A percentile compares a stretch with the other conserved stretches of the same genome.
Conservation (phyloP, 2,797 vertebrate species). For the Thaleichthys pacificus region DNA sequence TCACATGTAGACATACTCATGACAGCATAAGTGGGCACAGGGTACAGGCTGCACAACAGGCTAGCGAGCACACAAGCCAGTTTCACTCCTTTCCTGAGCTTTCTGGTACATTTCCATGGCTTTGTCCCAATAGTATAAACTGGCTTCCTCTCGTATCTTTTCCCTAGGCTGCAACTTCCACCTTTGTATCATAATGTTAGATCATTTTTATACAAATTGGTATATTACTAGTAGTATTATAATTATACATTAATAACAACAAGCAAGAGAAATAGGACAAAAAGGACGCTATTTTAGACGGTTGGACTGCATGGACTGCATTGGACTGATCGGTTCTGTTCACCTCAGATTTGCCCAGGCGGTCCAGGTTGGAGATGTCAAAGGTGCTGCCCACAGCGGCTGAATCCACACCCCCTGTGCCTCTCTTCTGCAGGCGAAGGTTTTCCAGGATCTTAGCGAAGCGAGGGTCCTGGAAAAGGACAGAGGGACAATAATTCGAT, state of each 20-base stretch:
- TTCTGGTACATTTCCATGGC: conserved; percentile 8
- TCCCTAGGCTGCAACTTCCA: neutral
- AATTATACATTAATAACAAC: no score
- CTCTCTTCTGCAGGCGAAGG: conserved; percentile 93
- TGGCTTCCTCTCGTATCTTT: neutral
- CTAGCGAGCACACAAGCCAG: neutral
- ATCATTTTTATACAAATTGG: no score
- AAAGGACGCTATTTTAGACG: neutral
- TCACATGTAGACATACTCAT: neutral
- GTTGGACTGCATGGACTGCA: no score
- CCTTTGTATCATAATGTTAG: neutral
- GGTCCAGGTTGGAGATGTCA: conserved; percentile 97
- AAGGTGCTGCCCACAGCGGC: conserved; percentile 84
- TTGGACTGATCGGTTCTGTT: conserved; percentile 2
- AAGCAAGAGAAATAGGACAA: neutral
- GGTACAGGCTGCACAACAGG: conserved; percentile 2
- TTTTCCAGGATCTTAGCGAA: conserved; percentile 93
- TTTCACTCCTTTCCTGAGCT: neutral
- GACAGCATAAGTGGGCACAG: conserved; percentile 8
- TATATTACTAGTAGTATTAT: no score
- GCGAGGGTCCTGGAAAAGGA: conserved; percentile 78
- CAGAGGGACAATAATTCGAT: neutral
- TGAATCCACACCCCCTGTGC: conserved; percentile 94
- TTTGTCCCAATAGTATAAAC: neutral
- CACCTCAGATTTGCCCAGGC: conserved; percentile 96